phyloP scores from a whole-genome alignment of 2,888 invertebrate species.

The Anthrax anthrax region DNA sequence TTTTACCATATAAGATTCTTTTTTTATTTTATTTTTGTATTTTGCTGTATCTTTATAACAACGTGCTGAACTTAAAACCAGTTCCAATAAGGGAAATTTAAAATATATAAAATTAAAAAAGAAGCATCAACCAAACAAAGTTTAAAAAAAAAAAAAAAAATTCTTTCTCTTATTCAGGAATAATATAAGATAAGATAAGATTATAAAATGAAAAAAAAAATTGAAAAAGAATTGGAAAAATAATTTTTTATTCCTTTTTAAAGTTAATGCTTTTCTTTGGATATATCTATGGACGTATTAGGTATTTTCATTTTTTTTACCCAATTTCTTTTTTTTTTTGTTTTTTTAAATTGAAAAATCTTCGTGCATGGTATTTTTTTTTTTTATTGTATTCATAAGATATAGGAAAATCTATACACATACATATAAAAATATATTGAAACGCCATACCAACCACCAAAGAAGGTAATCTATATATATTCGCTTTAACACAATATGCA shows the following conservation, averaged over 20 bases:
- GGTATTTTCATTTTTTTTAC: not conserved
- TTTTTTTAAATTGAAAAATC: constrained; percentile 1
- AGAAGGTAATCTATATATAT: not conserved
- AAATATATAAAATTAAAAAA: not conserved
- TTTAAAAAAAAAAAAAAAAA: too few relatives aligned
- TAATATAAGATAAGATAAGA: constrained; percentile 2
- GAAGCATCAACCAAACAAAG: not conserved
- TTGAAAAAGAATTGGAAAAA: constrained; percentile 3
- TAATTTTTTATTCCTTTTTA: not conserved
- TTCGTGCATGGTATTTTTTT: not conserved
- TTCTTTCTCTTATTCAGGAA: not conserved
- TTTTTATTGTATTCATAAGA: too few relatives aligned
- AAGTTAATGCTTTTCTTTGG: not conserved
- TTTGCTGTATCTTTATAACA: not conserved
- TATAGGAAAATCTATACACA: too few relatives aligned
- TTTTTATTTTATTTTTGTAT: not conserved
- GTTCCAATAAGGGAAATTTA: not conserved
- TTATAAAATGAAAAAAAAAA: not conserved
- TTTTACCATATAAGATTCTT: not conserved
- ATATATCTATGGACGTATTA: not conserved
- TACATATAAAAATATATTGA: not conserved
- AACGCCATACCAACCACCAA: constrained; percentile 5
- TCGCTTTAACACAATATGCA: too few relatives aligned
- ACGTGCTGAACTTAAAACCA: not conserved
- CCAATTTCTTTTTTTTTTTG: not conserved